These are phyloP conservation scores for Drosophila pseudoobscura DNA, from an alignment of 1,140 invertebrate species.

Conservation along the genomic window DNA sequence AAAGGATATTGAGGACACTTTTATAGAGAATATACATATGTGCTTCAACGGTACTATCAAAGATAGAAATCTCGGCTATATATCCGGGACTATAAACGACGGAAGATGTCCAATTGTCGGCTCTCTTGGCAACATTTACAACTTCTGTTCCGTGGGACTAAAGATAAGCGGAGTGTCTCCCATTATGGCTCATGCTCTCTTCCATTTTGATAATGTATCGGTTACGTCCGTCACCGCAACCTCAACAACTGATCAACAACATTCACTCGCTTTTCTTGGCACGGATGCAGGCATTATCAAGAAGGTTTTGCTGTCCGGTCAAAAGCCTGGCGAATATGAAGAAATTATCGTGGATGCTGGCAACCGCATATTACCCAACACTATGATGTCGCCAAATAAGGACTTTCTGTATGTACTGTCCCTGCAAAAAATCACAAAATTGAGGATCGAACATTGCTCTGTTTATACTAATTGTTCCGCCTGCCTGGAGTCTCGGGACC, in stretches of 20 bases:
- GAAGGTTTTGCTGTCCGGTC: slow-evolving; percentile 89
- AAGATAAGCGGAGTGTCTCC: slow-evolving; percentile 95
- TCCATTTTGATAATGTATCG: slow-evolving; percentile 91
- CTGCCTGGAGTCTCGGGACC: slow-evolving; percentile 96
- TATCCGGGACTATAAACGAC: slow-evolving; percentile 95
- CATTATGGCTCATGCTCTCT: slow-evolving; percentile 88
- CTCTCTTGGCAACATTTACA: slow-evolving; percentile 93
- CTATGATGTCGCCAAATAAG: slow-evolving; percentile 90
- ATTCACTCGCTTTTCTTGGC: slow-evolving; percentile 96
- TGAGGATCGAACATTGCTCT: slow-evolving; percentile 95
- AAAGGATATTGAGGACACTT: slow-evolving; percentile 94
- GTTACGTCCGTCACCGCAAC: slow-evolving; percentile 92
- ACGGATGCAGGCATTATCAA: slow-evolving; percentile 90
- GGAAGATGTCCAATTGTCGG: slow-evolving; percentile 94
- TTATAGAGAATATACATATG: slow-evolving; percentile 98
- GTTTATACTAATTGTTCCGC: slow-evolving; percentile 94
- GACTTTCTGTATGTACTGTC: slow-evolving; percentile 91
- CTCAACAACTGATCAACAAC: slow-evolving; percentile 89
- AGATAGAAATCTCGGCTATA: slow-evolving; percentile 95
- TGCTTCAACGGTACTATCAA: slow-evolving; percentile 97
- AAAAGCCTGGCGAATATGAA: slow-evolving; percentile 90
- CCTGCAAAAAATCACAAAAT: slow-evolving; percentile 91
- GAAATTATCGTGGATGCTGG: slow-evolving; percentile 89
- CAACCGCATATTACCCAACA: slow-evolving; percentile 91
- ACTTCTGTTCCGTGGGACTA: slow-evolving; percentile 95